These are phyloP conservation scores for Montipora capricornis DNA, from an alignment of 64 coral and sea anemone genomes.

Conservation along the genomic window DNA sequence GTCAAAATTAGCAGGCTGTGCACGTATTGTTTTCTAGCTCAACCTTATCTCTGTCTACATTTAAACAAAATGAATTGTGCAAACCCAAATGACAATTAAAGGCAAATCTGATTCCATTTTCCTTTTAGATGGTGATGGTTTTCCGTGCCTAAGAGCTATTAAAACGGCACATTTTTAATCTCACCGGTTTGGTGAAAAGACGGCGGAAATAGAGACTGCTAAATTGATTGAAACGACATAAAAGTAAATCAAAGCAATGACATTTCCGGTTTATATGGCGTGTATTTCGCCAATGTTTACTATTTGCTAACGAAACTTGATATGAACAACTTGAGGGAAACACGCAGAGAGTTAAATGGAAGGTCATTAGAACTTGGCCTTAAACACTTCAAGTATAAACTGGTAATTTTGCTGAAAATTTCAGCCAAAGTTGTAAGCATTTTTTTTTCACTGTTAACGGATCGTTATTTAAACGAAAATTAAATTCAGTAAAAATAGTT, in stretches of 20 bases:
- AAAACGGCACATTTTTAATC: background rate
- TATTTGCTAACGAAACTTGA: background rate
- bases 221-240: background rate
- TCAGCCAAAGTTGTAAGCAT: too few relatives aligned
- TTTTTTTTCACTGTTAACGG: too few relatives aligned
- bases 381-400: too few relatives aligned
- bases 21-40: background rate
- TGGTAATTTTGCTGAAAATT: too few relatives aligned
- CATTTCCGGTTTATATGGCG: background rate
- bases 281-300: background rate
- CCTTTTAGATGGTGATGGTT: too few relatives aligned
- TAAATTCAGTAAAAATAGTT: background rate
- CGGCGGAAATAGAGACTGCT: background rate
- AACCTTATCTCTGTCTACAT: background rate
- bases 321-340: background rate
- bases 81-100: background rate
- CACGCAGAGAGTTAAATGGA: too few relatives aligned
- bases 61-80: background rate
- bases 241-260: background rate
- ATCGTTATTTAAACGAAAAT: background rate
- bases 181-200: background rate
- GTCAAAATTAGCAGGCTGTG: too few relatives aligned
- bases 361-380: too few relatives aligned
- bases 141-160: too few relatives aligned
- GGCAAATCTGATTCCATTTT: background rate